phyloP scores from a whole-genome alignment of 1,140 invertebrate species.

The Coelopa frigida region DNA sequence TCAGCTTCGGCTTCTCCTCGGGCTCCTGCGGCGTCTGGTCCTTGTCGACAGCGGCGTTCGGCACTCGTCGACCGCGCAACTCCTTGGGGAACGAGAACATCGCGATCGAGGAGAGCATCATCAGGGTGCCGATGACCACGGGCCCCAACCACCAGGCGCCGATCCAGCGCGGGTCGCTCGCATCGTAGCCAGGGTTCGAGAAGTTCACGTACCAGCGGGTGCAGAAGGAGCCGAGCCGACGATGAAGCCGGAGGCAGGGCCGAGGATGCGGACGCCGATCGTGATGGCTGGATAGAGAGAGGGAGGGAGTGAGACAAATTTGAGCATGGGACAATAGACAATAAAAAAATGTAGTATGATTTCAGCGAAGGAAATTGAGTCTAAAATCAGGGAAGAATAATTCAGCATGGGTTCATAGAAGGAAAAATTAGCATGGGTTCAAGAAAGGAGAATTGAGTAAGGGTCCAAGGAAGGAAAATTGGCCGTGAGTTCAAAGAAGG shows the following conservation, averaged over 20 bases:
- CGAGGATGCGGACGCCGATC: slow-evolving; percentile 83
- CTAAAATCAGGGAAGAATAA: too few species aligned
- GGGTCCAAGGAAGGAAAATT: too few species aligned
- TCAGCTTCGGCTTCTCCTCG: slow-evolving; percentile 18
- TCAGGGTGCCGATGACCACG: slow-evolving; percentile 69
- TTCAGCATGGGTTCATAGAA: too few species aligned
- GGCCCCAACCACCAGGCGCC: slow-evolving; percentile 87
- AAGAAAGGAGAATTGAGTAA: too few species aligned
- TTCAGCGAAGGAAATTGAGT: neutral
- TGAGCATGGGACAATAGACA: neutral
- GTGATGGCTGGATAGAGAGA: slow-evolving; percentile 82
- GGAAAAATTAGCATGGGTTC: too few species aligned
- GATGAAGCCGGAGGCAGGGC: slow-evolving; percentile 83
- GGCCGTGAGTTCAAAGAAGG: too few species aligned
- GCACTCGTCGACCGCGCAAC: slow-evolving; percentile 41
- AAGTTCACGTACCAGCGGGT: slow-evolving; percentile 82
- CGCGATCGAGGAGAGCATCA: slow-evolving; percentile 69
- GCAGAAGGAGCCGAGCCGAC: slow-evolving; percentile 84
- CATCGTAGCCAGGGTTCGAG: slow-evolving; percentile 64
- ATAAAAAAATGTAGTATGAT: neutral
- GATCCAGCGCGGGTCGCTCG: slow-evolving; percentile 82
- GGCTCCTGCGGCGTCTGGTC: slow-evolving; percentile 26
- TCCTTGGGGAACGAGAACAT: slow-evolving; percentile 85
- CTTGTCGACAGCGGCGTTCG: neutral
- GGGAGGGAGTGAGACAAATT: slow-evolving; percentile 11